These are phyloP conservation scores for Eugnorisma glareosa DNA, from an alignment of 2,888 invertebrate species.

Conservation along the genomic window DNA sequence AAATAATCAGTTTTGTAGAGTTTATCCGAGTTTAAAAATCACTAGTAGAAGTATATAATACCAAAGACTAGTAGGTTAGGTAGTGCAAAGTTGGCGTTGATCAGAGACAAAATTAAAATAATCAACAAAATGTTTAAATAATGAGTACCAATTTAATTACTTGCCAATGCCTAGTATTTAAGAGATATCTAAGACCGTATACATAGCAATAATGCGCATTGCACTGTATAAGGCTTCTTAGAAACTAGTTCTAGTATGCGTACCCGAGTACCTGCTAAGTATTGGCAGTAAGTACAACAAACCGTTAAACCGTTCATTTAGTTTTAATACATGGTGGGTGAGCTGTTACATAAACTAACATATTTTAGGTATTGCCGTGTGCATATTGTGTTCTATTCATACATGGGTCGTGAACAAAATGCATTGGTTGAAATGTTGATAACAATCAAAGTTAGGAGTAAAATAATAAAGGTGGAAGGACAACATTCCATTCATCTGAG, in stretches of 20 bases:
- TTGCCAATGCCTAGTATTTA: conserved; percentile 24
- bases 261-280: conserved; percentile 23
- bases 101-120: not conserved
- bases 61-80: too few species aligned
- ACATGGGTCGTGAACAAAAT: conserved; percentile 49
- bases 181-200: conserved; percentile 31
- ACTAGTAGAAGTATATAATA: too few species aligned
- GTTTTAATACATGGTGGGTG: conserved; percentile 41
- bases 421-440: conserved; percentile 56
- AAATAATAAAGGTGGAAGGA: conserved; percentile 68
- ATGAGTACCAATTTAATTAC: not conserved
- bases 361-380: conserved; percentile 27
- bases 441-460: conserved; percentile 64
- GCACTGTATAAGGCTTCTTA: conserved; percentile 55
- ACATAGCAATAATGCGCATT: conserved; percentile 42
- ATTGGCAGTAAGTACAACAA: conserved; percentile 44
- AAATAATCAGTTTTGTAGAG: not conserved
- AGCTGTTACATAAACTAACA: conserved; percentile 51
- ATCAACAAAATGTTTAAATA: not conserved
- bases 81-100: not conserved
- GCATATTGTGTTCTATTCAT: conserved; percentile 51
- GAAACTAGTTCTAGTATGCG: conserved; percentile 39
- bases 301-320: conserved; percentile 54
- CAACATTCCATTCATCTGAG: conserved; percentile 74
- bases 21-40: not conserved